These are phyloP conservation scores for Drosophila azteca DNA, from an alignment of 1,140 invertebrate species.

Conservation along the genomic window DNA sequence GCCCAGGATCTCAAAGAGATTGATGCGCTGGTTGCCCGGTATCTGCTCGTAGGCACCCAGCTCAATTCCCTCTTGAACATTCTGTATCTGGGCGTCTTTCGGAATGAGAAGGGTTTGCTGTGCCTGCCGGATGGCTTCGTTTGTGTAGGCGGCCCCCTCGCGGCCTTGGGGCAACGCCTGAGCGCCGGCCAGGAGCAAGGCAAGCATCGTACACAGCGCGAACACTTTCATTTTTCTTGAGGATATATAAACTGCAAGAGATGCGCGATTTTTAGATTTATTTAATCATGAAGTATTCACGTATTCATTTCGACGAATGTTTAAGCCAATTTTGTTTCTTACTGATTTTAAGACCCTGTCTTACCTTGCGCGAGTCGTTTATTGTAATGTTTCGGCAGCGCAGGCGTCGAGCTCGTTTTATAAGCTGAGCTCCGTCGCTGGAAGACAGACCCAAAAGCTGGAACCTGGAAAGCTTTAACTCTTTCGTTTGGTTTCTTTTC, in stretches of 20 bases:
- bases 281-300: background rate
- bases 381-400: conserved; percentile 75
- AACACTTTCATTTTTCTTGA: conserved; percentile 78
- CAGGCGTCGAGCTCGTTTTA: conserved; percentile 67
- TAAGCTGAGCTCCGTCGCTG: conserved; percentile 70
- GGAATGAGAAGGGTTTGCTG: conserved; percentile 92
- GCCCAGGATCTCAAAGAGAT: conserved; percentile 91
- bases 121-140: conserved; percentile 93
- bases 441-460: conserved; percentile 70
- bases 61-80: conserved; percentile 93
- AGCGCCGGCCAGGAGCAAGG: conserved; percentile 83
- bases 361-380: conserved; percentile 76
- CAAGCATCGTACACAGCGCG: conserved; percentile 79
- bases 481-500: conserved; percentile 59
- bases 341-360: conserved; percentile 27
- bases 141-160: conserved; percentile 91
- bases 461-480: conserved; percentile 37
- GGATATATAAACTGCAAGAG: conserved; percentile 25
- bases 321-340: background rate
- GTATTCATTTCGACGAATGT: background rate
- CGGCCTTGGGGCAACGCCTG: conserved; percentile 87
- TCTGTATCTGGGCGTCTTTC: conserved; percentile 92
- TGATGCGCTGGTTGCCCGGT: conserved; percentile 91
- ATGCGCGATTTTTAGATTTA: conserved; percentile 1
- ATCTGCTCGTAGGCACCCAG: conserved; percentile 92